A percentile compares a stretch with the other conserved stretches of the same genome.
These are phyloP conservation scores for Lysandra bellargus DNA, from an alignment of 2,888 invertebrate species.

Conservation along the genomic window DNA sequence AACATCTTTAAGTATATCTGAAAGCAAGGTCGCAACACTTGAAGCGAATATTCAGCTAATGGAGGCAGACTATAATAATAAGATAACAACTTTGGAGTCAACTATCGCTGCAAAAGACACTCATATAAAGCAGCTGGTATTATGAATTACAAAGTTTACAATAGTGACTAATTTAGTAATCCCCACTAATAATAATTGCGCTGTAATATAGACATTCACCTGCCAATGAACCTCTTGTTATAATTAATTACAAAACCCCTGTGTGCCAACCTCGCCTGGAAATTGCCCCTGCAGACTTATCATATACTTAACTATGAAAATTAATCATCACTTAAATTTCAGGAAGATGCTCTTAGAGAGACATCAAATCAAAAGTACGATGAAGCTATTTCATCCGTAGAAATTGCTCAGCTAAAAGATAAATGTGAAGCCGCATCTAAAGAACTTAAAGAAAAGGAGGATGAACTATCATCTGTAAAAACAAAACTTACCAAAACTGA, in stretches of 20 bases:
- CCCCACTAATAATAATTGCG: conserved; percentile 3
- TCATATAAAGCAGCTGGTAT: conserved; percentile 83
- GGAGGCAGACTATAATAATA: conserved; percentile 80
- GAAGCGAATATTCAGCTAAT: conserved; percentile 76
- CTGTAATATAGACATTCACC: neutral
- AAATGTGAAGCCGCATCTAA: conserved; percentile 60
- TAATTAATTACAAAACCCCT: neutral
- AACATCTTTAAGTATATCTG: conserved; percentile 67
- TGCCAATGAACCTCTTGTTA: neutral
- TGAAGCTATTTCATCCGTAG: conserved; percentile 71
- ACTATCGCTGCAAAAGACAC: conserved; percentile 81
- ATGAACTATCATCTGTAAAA: conserved; percentile 58
- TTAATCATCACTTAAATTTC: conserved; percentile 34
- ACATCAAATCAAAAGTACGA: conserved; percentile 72
- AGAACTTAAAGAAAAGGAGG: conserved; percentile 64
- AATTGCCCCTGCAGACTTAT: neutral
- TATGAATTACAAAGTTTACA: conserved; percentile 2
- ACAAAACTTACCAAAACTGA: conserved; percentile 68
- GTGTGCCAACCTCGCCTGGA: neutral
- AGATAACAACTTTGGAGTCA: conserved; percentile 81
- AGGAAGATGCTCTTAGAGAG: conserved; percentile 72
- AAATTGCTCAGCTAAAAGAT: conserved; percentile 75
- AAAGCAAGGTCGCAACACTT: conserved; percentile 71
- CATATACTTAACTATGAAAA: neutral
- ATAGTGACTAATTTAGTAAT: conserved; percentile 27